Conservation (phyloP, 2,888 invertebrate genomes). For the Anthoptus insignis region DNA sequence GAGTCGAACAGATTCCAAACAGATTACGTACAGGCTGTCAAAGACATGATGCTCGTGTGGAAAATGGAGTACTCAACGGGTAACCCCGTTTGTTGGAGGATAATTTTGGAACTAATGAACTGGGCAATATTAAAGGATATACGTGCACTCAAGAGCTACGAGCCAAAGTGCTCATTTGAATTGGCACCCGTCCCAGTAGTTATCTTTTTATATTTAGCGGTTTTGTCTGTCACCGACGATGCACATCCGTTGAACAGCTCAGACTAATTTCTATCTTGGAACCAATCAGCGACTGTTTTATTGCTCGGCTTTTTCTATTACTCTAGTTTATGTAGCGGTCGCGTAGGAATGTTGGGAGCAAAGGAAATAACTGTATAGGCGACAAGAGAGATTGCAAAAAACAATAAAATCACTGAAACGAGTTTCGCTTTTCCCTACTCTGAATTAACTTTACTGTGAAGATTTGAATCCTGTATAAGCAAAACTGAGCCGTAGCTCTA, state of each 20-base stretch:
- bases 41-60: slow-evolving; percentile 11
- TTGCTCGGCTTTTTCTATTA: slow-evolving; percentile 26
- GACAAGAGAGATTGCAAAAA: neutral
- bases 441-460: neutral
- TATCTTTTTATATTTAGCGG: slow-evolving; percentile 35
- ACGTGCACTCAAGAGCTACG: slow-evolving; percentile 22
- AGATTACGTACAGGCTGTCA: slow-evolving; percentile 50
- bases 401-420: slow-evolving; percentile 2
- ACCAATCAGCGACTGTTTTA: slow-evolving; percentile 13
- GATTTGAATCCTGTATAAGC: too few species aligned
- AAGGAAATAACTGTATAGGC: slow-evolving; percentile 10
- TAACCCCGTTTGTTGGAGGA: slow-evolving; percentile 30
- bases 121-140: slow-evolving; percentile 28
- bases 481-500: too few species aligned
- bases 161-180: slow-evolving; percentile 21
- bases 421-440: neutral
- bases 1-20: slow-evolving; percentile 59
- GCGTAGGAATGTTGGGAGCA: slow-evolving; percentile 19
- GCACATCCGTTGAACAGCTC: slow-evolving; percentile 34
- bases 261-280: slow-evolving; percentile 34
- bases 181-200: slow-evolving; percentile 38
- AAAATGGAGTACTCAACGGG: slow-evolving; percentile 16
- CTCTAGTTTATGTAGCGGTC: slow-evolving; percentile 17
- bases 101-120: slow-evolving; percentile 25
- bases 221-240: slow-evolving; percentile 32